Evolutionary conservation across 2,888 invertebrate species (phyloP).

Genomic region (Luperina testacea): DNA sequence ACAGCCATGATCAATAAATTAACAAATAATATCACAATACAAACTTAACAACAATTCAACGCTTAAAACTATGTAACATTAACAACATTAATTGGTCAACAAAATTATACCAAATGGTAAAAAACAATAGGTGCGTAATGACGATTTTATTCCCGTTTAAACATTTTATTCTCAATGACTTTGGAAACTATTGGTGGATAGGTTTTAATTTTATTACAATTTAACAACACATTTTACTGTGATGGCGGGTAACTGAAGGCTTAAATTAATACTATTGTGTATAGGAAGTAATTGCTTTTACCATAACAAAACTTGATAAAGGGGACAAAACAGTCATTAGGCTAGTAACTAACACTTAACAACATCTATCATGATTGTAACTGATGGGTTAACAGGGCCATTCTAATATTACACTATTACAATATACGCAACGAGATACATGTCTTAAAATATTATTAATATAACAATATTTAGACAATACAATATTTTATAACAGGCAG

Average conservation of each 20-base stretch:
- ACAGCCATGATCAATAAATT: slow-evolving; percentile 82
- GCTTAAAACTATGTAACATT: slow-evolving; percentile 84
- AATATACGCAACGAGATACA: not conserved
- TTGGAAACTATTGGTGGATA: slow-evolving; percentile 59
- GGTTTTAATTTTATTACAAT: slow-evolving; percentile 62
- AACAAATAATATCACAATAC: slow-evolving; percentile 81
- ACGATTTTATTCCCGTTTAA: slow-evolving; percentile 79
- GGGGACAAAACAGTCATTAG: slow-evolving; percentile 78
- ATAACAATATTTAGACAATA: slow-evolving; percentile 29
- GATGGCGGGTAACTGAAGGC: slow-evolving; percentile 43
- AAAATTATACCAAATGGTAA: slow-evolving; percentile 65
- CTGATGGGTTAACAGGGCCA: not conserved
- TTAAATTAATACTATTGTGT: slow-evolving; percentile 42
- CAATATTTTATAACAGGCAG: not conserved
- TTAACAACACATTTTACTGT: slow-evolving; percentile 61
- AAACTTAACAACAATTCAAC: slow-evolving; percentile 88
- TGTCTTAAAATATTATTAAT: slow-evolving; percentile 37
- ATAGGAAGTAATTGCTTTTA: slow-evolving; percentile 35
- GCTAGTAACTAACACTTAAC: slow-evolving; percentile 47
- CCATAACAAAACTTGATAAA: slow-evolving; percentile 47
- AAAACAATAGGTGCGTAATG: slow-evolving; percentile 77
- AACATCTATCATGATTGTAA: slow-evolving; percentile 52
- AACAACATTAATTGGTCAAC: slow-evolving; percentile 74
- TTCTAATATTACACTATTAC: slow-evolving; percentile 17
- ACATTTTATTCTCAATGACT: slow-evolving; percentile 52